Base-by-base conservation (phyloP, 1,140 invertebrate species). In the Rhopalosiphum padi region DNA sequence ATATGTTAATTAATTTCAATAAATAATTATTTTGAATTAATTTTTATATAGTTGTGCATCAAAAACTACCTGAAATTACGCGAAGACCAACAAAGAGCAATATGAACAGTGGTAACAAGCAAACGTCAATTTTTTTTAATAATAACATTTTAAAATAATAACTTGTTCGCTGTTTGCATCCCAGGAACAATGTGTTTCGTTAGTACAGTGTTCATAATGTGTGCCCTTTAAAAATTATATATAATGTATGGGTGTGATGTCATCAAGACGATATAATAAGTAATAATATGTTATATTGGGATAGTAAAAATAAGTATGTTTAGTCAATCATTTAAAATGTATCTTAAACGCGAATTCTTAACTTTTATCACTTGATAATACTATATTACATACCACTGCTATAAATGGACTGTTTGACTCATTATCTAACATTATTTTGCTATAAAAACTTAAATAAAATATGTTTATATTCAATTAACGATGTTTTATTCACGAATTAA, bases 291-390 rank as follows among this genome's bases (percentile, higher is more conserved):
- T 46, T 46, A 46, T 46, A 48, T 46, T 86, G 43, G 25, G 23
- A 46, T 77, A 18, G 85, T 86, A 30, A 46, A 86, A 43, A 83
- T 83, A 86, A 86, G 46, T 22, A 23, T 30, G 15, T 86, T 30
- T 77, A 77, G 60, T 77, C 60, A 77, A 77, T 77, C 60, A 22
- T 77, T 77, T n/a, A 77, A 77, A 77, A 77, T 77, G n/a, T 77
- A n/a, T 77, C 60, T 77, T 4, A 15, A 77, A 77, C 60, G 60
- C n/a, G 60, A 77, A 30, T 77, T 35, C 30, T 1, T 23, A 4
- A 30, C 5, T 77, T 77, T n/a, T n/a, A n/a, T 77, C 30, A 5
- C 21, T 77, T 77, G 30, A 77, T n/a, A 77, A 77, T 77, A 77
- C 22, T 53, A 77, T n/a, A 77, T n/a, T 77, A n/a, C 60, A 77